A percentile compares a stretch with the other conserved stretches of the same genome.
phyloP scores from a whole-genome alignment of 2,888 invertebrate genomes.

The Tribolium freemani region DNA sequence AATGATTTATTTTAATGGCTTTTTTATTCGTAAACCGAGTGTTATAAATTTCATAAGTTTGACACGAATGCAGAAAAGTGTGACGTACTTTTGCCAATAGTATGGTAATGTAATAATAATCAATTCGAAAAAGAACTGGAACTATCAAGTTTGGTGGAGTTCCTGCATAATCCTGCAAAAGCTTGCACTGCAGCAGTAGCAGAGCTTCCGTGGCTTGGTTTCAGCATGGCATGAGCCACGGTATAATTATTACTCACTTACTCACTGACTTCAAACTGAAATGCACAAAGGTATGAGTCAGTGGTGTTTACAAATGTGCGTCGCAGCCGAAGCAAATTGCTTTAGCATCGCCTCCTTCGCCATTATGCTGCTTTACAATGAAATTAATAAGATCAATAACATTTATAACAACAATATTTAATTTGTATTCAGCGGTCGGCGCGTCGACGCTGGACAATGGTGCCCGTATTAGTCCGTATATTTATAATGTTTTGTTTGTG shows the following conservation, averaged over 20 bases:
- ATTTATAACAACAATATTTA: neutral
- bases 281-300: slow-evolving; percentile 4
- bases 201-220: neutral
- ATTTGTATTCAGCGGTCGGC: slow-evolving; percentile 28
- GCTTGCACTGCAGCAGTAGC: neutral
- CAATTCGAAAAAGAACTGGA: no score
- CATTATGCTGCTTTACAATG: neutral
- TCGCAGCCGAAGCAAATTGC: neutral
- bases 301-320: slow-evolving; percentile 17
- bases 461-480: slow-evolving; percentile 45
- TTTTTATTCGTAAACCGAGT: no score
- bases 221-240: neutral
- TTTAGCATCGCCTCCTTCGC: neutral
- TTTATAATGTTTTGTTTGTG: slow-evolving; percentile 47
- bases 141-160: no score
- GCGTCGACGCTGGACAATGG: slow-evolving; percentile 43
- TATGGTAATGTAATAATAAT: no score
- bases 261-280: neutral
- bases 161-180: no score
- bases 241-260: slow-evolving; percentile 9
- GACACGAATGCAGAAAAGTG: no score
- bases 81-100: no score
- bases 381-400: neutral
- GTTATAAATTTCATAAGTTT: no score
- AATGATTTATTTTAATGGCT: no score